A percentile compares a stretch with the other conserved stretches of the same genome.
Conservation (phyloP, 1,140 invertebrate genomes). For the Pararge aegeria region DNA sequence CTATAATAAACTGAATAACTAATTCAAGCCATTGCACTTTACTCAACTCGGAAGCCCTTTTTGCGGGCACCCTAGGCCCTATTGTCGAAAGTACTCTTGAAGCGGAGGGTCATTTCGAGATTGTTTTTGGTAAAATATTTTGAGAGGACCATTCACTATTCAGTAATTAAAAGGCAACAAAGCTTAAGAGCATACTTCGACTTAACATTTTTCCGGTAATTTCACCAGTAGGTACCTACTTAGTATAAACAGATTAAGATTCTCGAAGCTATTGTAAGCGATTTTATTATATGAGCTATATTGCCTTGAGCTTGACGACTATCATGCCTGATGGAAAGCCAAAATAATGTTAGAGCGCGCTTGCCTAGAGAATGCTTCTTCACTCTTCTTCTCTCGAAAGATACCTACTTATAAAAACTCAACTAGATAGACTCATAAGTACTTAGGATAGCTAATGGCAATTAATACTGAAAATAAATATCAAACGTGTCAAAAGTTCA, state of each 20-base stretch:
- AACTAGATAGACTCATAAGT: too few species aligned
- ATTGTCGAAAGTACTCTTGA: slow-evolving; percentile 30
- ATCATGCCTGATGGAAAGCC: too few species aligned
- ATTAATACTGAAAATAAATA: not conserved
- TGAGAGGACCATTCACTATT: slow-evolving; percentile 27
- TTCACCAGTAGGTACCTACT: too few species aligned
- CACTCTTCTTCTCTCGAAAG: too few species aligned
- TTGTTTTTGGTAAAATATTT: slow-evolving; percentile 41
- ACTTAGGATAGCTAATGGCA: too few species aligned
- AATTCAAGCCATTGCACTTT: slow-evolving; percentile 73
- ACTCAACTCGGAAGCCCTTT: slow-evolving; percentile 58
- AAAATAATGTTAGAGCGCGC: too few species aligned
- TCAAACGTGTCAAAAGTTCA: not conserved
- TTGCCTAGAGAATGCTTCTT: too few species aligned
- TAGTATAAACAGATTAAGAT: too few species aligned
- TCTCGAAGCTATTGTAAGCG: too few species aligned
- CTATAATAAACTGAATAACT: slow-evolving; percentile 75
- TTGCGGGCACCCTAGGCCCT: slow-evolving; percentile 53
- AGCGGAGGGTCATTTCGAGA: slow-evolving; percentile 39
- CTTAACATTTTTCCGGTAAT: not conserved
- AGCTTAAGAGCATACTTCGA: not conserved
- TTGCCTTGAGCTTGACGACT: too few species aligned
- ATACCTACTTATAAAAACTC: too few species aligned
- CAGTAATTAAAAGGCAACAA: not conserved
- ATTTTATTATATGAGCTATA: too few species aligned